Evolutionary conservation across 30 jellyfish, hydroid and myxozoan genomes (phyloP).

Genomic region (Aurelia coerulea): DNA sequence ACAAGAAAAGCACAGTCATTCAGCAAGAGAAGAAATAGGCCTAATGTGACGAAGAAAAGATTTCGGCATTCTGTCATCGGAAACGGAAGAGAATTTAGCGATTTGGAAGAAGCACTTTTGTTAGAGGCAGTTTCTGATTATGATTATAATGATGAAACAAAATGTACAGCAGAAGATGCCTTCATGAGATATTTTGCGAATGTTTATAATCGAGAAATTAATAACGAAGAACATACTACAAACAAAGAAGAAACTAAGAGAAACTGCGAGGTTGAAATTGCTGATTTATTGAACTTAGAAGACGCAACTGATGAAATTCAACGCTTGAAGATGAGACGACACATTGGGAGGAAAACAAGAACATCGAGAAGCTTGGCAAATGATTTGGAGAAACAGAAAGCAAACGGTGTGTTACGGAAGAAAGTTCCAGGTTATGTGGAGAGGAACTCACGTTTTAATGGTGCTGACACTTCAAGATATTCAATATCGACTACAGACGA

Average conservation of each 20-base stretch:
- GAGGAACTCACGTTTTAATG: not conserved
- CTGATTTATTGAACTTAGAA: constrained; percentile 11
- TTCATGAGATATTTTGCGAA: constrained; percentile 9
- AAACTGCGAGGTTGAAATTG: not conserved
- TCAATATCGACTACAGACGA: constrained; percentile 12
- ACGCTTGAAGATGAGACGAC: not conserved
- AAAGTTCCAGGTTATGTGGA: not conserved
- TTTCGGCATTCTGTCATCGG: constrained; percentile 66
- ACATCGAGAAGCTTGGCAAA: constrained; percentile 12
- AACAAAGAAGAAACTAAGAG: constrained; percentile 3
- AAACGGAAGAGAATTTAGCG: constrained; percentile 54
- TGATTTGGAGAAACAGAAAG: constrained; percentile 6
- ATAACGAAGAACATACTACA: not conserved
- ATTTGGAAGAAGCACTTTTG: constrained; percentile 29
- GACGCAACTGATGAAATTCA: not conserved
- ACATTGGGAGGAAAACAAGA: not conserved
- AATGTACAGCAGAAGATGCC: constrained; percentile 33
- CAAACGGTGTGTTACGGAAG: not conserved
- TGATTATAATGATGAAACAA: constrained; percentile 4
- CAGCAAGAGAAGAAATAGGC: constrained; percentile 35
- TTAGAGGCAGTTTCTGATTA: constrained; percentile 10
- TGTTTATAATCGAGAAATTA: constrained; percentile 9
- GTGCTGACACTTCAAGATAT: not conserved
- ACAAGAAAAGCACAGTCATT: constrained; percentile 21
- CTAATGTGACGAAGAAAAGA: constrained; percentile 28